phyloP scores from a whole-genome alignment of 2,113 vertebrate species.

The Anser cygnoides region DNA sequence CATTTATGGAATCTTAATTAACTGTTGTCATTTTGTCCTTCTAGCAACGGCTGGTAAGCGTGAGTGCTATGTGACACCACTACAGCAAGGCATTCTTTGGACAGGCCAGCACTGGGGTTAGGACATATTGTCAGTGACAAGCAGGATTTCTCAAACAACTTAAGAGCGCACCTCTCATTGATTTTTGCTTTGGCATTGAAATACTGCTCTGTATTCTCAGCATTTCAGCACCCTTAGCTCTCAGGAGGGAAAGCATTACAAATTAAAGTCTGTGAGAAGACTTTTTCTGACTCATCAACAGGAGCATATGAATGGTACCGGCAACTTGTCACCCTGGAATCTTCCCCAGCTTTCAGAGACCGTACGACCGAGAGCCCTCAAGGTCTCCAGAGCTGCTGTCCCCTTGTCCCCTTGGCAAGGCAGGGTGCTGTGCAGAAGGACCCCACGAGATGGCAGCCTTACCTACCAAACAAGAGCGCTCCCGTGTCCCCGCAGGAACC shows the following conservation, averaged over 20 bases:
- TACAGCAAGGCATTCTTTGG: rapidly evolving
- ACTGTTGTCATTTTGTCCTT: background rate
- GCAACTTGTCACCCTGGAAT: rapidly evolving
- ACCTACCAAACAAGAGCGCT: background rate
- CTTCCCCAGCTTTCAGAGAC: background rate
- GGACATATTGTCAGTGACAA: rapidly evolving
- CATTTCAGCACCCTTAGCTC: background rate
- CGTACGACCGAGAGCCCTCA: background rate
- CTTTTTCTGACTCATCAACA: background rate
- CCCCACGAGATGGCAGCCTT: constrained; percentile 67
- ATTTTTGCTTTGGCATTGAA: background rate
- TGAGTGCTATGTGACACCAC: rapidly evolving
- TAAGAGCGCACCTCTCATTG: background rate
- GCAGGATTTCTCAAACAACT: background rate
- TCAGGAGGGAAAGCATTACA: background rate
- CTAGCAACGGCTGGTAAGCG: background rate
- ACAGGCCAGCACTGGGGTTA: background rate
- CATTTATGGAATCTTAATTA: background rate
- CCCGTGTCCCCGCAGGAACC: background rate
- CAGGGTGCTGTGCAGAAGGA: background rate
- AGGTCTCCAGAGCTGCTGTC: background rate
- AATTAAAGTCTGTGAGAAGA: background rate
- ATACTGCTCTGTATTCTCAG: background rate
- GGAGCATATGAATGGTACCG: background rate
- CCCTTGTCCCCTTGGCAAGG: background rate